Evolutionary conservation across 2,797 vertebrate genomes (phyloP), one percentile per base, ranked within the genome.

Genomic region (Myiotriccus ornatus): DNA sequence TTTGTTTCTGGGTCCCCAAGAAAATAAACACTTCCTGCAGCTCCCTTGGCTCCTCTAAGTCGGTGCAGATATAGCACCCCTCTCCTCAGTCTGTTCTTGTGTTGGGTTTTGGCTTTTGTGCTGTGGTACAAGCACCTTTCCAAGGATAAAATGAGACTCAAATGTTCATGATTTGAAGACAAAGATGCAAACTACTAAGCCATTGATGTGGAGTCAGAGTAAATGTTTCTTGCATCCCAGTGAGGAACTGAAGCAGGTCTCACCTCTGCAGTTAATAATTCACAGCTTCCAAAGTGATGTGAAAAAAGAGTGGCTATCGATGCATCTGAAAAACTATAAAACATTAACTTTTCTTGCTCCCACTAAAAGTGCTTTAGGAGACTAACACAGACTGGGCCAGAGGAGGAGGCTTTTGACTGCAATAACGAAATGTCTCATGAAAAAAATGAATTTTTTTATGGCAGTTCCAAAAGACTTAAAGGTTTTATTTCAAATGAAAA

Each of bases 401-500:
- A 91, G 87, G 91, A 94, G 88, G 93, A 81, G 89, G 70, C 93
- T 93, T 95, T 90, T 91, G 87, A 76, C 76, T 86, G 20, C 87
- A 82, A 3, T 82, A 79, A 83, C 43, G 22, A 80, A 79, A 27
- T 53, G 34, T 53, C 25, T 84, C 6, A 56, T 88, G 21, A 41
- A 89, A 80, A 81, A 71, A 57, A 21, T 0, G 1, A 62, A 21
- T 41, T 43, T 81, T 46, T 83, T 14, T 16, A 23, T 56, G 57
- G 19, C 44, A 52, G 15, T 86, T 88, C 65, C 44, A 53, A 75
- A 81, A 81, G 8, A 90, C 19, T 63, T 81, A 23, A 23, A 30
- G 43, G 80, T 89, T 69, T 92, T 73, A 63, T 30, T 87, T 92
- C 43, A 89, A 62, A 80, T 80, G 37, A 77, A 85, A 91, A 94